Evolutionary conservation across 2,113 vertebrate genomes (phyloP), one percentile per base, ranked within the genome.

Genomic region (Lepus europaeus): DNA sequence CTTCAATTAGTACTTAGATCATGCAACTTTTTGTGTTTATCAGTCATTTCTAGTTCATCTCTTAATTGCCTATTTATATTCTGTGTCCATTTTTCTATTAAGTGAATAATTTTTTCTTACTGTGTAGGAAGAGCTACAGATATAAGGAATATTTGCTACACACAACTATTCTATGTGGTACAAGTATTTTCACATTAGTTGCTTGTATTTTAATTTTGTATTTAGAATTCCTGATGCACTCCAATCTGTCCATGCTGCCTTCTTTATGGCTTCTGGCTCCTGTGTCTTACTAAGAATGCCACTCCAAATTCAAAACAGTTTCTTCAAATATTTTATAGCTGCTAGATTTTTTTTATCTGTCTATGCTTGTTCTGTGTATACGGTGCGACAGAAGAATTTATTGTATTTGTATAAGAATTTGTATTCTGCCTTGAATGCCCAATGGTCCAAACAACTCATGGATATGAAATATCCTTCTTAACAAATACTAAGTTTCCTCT

Each of bases 271-370:
- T 74, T 69, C 84, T 84, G 39, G 0, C 76, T 84, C 95, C 39
- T 36, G 9, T 19, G 74, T 66, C 73, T 91, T 81, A 72, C n/a
- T 74, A 87, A 29, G 72, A 93, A 91, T 66, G 53, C 19, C 16
- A 69, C n/a, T 77, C 56, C 36, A 91, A 81, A 27, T 22, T 69
- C 74, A 69, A 16, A 73, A 79, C 2, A 27, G 63, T 74, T 89
- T 95, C 87, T 93, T 89, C 9, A 17, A 80, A 74, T 64, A 53
- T 81, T 89, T 69, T 64, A 39, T 69, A 72, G 13, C 25, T 91
- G 92, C 93, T 84, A n/a, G 70, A 74, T 86, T 93, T 91, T 76
- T 93, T 69, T 91, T 19, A 76, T 73, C 63, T 79, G 90, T 77
- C 83, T 91, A 22, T 69, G 20, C 36, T 85, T 83, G 17, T 82